Percentiles rank a stretch among this genome's conserved stretches.
phyloP scores from a whole-genome alignment of 2,113 vertebrate genomes.

The Mellivora capensis region DNA sequence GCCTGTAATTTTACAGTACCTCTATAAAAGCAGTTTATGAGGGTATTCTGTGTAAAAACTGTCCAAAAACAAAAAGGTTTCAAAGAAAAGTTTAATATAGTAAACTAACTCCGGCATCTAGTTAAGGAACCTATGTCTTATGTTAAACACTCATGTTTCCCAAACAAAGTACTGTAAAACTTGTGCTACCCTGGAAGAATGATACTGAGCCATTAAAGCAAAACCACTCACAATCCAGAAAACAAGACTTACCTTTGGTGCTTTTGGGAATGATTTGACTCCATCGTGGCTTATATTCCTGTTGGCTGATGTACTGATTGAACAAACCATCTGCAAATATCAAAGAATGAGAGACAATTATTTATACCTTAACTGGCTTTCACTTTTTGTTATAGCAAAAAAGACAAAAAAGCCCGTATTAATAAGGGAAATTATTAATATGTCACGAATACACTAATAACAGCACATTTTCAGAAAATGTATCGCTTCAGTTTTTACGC shows the following conservation, averaged over 20 bases:
- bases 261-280: slow-evolving; percentile 99
- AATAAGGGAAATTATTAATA: neutral
- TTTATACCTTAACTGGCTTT: neutral
- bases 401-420: neutral
- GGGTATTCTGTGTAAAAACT: slow-evolving; percentile 14
- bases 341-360: slow-evolving; percentile 39
- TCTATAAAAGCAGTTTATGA: neutral
- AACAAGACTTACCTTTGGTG: slow-evolving; percentile 89
- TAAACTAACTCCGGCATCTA: neutral
- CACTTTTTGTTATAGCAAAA: neutral
- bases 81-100: slow-evolving; percentile 4
- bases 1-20: neutral
- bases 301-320: slow-evolving; percentile 99
- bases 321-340: slow-evolving; percentile 92
- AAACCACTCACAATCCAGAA: neutral
- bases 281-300: slow-evolving; percentile 99
- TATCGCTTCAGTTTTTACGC: slow-evolving; percentile 13
- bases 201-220: neutral
- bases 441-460: slow-evolving; percentile 33
- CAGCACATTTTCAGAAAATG: slow-evolving; percentile 33
- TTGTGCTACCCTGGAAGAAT: neutral
- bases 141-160: neutral
- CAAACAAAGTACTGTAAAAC: neutral
- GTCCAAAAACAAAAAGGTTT: neutral
- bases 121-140: neutral